Evolutionary conservation across 2,888 invertebrate species (phyloP), one percentile per base, ranked within the genome.

Genomic region (Micoletzkya japonica): DNA sequence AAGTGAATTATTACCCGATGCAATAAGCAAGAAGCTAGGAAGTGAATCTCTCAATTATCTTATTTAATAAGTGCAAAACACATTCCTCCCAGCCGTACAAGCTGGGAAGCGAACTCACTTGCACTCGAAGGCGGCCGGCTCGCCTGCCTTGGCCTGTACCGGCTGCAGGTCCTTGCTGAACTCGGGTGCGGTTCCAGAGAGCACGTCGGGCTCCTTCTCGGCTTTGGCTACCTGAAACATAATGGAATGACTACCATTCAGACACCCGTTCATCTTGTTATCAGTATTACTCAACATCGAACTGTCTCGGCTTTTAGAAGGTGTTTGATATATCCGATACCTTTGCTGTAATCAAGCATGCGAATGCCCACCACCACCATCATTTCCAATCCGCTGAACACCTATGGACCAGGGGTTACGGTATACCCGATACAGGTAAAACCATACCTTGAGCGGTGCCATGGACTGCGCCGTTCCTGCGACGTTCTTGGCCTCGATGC

Each of bases 61-160:
- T 61, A 49, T 49, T 44, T 49, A 34, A 24, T 50, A n/a, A n/a
- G 52, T 52, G 52, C 6, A 7, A 52, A 52, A 26, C 24, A 26
- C 6, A 26, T 52, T 52, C 10, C 52, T 24, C 52, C 2, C 1
- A 50, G n/a, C 17, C 50, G n/a, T 2, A 32, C 32, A 56, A 56
- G 7, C 20, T 3, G 30, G 28, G 14, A 7, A 28, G 4, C 26
- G 30, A 44, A 28, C 89, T 70, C 3, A 90, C 78, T 90, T 90
- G 83, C 94, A 94, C 84, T 94, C 92, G 73, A 95, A 90, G 44
- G 90, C 90, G 61, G 92, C 91, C 76, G 91, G 90, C 83, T 95
- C 93, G 67, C 95, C 95, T 85, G 94, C 94, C 92, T 93, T 93
- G 4, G 94, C 91, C 71, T 90, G 90, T 10, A 91, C 87, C 3